A percentile compares a stretch with the other conserved stretches of the same genome.
Conservation (phyloP, 2,113 vertebrate genomes). For the Geothlypis trichas region DNA sequence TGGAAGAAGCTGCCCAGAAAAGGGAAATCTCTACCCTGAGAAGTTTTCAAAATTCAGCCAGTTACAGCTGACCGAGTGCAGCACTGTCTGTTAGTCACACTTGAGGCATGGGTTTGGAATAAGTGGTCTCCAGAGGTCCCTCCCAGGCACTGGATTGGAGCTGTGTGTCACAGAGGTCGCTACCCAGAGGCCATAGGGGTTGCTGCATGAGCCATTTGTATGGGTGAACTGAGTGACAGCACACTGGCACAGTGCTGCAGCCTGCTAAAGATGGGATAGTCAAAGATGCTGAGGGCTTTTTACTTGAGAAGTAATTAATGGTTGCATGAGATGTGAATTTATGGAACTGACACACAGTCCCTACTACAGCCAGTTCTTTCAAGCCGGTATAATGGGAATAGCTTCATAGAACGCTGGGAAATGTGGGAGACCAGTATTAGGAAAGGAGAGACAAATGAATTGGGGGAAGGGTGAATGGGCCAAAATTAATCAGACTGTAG, state of each 20-base stretch:
- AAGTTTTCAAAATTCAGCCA: background rate
- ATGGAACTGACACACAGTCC: background rate
- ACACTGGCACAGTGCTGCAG: background rate
- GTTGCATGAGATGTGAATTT: background rate
- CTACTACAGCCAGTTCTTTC: background rate
- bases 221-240: fast-evolving
- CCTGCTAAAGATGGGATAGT: background rate
- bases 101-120: background rate
- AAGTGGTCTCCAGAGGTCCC: background rate
- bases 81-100: fast-evolving
- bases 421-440: fast-evolving
- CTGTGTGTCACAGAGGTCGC: background rate
- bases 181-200: fast-evolving
- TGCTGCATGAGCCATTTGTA: fast-evolving
- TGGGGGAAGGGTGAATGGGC: background rate
- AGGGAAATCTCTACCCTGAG: background rate
- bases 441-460: background rate
- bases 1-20: background rate
- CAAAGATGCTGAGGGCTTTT: background rate
- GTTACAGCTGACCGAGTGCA: background rate
- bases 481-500: background rate
- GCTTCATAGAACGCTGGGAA: background rate
- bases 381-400: background rate
- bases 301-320: background rate
- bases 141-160: background rate